Base-by-base conservation (phyloP, 53 echinoderm and acorn worm species). In the Pentamera pediparva region DNA sequence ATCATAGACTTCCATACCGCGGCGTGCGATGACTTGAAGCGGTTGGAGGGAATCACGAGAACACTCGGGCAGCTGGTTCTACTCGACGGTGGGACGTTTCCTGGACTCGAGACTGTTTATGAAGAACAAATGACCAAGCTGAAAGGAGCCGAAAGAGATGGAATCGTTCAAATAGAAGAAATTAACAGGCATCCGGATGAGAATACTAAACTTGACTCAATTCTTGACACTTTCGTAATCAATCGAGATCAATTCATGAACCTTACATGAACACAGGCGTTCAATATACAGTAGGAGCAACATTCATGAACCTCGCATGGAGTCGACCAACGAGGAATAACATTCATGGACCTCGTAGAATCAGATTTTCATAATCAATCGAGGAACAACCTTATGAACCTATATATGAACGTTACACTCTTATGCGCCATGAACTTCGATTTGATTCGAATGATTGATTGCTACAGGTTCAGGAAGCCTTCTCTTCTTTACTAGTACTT, bases 41-140 rank as follows among this genome's bases (percentile, higher is more conserved):
- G 25, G 67, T 26, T 28, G 20, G 67, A 67, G 29, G 67, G 27
- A 9, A 4, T 67, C 3, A 67, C 67, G 29, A 67, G 67, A 39
- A 43, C 67, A 8, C 30, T 67, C 4, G 67, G 67, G 13, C 67
- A 67, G 29, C 17, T 43, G 24, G 45, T 67, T 3, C 40, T 67
- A 13, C 45, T 67, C 20, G 67, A 67, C 6, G 40, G 67, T 39
- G 67, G 67, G 11, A 24, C 17, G 12, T 38, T 11, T 0, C 67
- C 30, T 45, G 27, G 9, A 13, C 2, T 22, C 4, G 50, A 3
- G 3, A 6, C 18, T 19, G 26, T 19, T 17, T 67, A 67, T 43
- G 67, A 67, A 13, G 67, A 39, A 67, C 67, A 67, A 4, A 67
- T 67, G 5, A 13, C 40, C 18, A 67, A 39, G 29, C 1, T 67